A percentile compares a stretch with the other conserved stretches of the same genome.
Conservation (phyloP, 1,140 invertebrate species). For the Elymnias hypermnestra region DNA sequence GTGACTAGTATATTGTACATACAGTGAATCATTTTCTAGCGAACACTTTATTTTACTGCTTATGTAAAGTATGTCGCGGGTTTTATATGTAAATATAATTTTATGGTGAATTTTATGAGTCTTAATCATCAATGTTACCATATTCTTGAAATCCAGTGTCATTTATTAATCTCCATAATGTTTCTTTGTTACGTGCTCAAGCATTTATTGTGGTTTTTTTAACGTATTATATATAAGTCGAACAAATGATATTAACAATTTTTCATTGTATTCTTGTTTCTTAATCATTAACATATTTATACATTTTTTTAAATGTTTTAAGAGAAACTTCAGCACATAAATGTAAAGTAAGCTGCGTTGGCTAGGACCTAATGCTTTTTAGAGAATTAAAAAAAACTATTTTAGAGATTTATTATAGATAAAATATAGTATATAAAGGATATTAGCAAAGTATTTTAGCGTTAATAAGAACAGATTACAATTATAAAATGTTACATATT, state of each 20-base stretch:
- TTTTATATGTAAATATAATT: constrained; percentile 36
- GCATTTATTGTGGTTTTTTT: constrained; percentile 14
- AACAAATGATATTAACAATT: constrained; percentile 11
- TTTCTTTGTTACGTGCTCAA: constrained; percentile 15
- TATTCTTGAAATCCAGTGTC: constrained; percentile 39
- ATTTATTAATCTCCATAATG: constrained; percentile 24
- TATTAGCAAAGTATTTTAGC: constrained; percentile 1
- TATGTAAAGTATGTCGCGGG: constrained; percentile 7
- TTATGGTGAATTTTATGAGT: constrained; percentile 20
- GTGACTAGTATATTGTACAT: constrained; percentile 14
- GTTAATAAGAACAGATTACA: constrained; percentile 3
- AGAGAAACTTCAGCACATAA: constrained; percentile 6
- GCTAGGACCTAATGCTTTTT: constrained; percentile 9
- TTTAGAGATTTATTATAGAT: constrained; percentile 6
- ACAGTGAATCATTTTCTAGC: constrained; percentile 9
- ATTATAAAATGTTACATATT: background rate
- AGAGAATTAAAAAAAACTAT: constrained; percentile 4
- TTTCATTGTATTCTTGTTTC: background rate
- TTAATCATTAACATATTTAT: constrained; percentile 13
- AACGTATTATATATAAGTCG: background rate
- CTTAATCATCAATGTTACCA: constrained; percentile 40
- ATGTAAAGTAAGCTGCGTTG: constrained; percentile 10
- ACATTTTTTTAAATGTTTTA: constrained; percentile 10
- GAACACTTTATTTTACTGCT: constrained; percentile 6
- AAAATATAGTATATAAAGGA: constrained; percentile 6